A percentile compares a stretch with the other conserved stretches of the same genome.
Evolutionary conservation across 2,113 vertebrate genomes (phyloP).

Genomic region (Scomber japonicus): DNA sequence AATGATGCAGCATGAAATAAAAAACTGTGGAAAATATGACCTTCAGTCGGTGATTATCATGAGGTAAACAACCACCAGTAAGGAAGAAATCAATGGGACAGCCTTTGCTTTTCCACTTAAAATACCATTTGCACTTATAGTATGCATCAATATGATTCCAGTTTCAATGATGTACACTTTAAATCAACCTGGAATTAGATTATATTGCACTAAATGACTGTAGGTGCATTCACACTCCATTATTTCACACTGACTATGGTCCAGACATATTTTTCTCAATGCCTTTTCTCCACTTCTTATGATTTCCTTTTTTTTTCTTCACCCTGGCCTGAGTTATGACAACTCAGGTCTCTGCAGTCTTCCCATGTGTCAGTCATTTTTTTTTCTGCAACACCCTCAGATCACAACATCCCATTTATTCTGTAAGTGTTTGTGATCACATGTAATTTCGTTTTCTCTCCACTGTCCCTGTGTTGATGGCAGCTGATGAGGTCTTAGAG

Average conservation of each 20-base stretch:
- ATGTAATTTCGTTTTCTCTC: conserved; percentile 69
- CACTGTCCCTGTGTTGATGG: conserved; percentile 70
- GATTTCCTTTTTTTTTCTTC: conserved; percentile 7
- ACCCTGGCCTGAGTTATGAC: conserved; percentile 27
- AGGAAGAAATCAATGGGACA: conserved; percentile 37
- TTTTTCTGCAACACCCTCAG: conserved; percentile 52
- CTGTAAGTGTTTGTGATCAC: conserved; percentile 70
- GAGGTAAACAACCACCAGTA: conserved; percentile 37
- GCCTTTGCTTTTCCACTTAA: conserved; percentile 4
- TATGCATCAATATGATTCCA: not conserved
- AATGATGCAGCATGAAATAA: conserved; percentile 52
- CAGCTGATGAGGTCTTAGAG: conserved; percentile 77
- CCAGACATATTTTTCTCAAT: not conserved
- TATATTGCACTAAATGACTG: not conserved
- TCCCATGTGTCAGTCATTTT: conserved; percentile 61
- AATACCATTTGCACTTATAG: not conserved
- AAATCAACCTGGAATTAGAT: conserved; percentile 46
- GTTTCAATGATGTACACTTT: conserved; percentile 44
- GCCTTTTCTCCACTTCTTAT: not conserved
- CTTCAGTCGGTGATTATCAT: conserved; percentile 43
- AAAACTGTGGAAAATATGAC: conserved; percentile 45
- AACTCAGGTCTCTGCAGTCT: conserved; percentile 30
- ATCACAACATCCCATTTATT: conserved; percentile 73
- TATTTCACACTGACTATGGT: not conserved
- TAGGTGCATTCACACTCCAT: not conserved